Evolutionary conservation across 2,888 invertebrate genomes (phyloP), one percentile per base, ranked within the genome.

Genomic region (Noctuana brunneofusca): DNA sequence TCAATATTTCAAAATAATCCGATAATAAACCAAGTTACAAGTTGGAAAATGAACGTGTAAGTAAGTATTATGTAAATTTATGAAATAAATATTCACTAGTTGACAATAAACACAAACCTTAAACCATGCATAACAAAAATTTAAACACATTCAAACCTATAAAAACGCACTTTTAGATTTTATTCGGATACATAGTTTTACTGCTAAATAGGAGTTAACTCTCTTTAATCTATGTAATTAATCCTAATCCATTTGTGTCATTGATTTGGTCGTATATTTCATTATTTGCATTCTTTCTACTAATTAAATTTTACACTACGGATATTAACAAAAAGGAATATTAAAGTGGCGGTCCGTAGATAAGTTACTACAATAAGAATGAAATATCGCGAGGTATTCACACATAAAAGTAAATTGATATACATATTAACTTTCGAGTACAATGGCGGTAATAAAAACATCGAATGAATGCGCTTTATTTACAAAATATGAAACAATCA

Each of bases 401-500:
- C 27, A 46, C 46, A 48, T n/a, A 18, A 20, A 43, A 54, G 55
- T 65, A 64, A 64, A 59, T 63, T 60, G 66, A 66, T 66, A 69
- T 35, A 68, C 75, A 57, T 35, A 58, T 50, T 43, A 53, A 24
- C 22, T 24, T 60, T 24, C 49, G 35, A 53, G 32, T 35, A 35
- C 35, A 48, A 24, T 54, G 48, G 55, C 48, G 55, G 20, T 38
- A 49, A 48, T 55, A 41, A 49, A 49, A 49, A 54, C 54, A 27
- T 49, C 35, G 49, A 46, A 48, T 49, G 27, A 53, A 46, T 43
- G 46, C 30, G 16, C 30, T 63, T 65, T 65, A 66, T 64, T 65
- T 65, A 78, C 77, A 75, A 73, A 66, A 70, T 68, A 68, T 69
- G 69, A 74, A 76, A 83, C 74, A 80, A 82, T 75, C 78, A 86